phyloP scores from a whole-genome alignment of 2,797 vertebrate species.

The Amphiprion clarkii region DNA sequence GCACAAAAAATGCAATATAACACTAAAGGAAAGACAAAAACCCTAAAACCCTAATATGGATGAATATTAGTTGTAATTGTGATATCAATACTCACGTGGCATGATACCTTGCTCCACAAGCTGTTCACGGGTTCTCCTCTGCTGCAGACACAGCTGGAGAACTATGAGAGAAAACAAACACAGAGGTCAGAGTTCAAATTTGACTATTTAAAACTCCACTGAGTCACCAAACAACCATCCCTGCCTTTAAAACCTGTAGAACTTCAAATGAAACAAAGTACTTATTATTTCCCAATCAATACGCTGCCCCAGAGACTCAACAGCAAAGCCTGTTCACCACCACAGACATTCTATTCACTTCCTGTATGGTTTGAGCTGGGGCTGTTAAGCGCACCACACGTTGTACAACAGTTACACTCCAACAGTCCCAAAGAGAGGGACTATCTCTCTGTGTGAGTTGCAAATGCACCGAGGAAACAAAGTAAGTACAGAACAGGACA shows the following conservation, averaged over 20 bases:
- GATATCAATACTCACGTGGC: constrained; percentile 90
- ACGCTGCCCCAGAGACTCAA: constrained; percentile 19
- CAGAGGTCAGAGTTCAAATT: constrained; percentile 57
- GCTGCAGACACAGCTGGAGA: constrained; percentile 95
- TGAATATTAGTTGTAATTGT: background rate
- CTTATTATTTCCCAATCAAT: constrained; percentile 61
- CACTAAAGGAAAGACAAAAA: too few relatives aligned
- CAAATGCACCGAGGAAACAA: constrained; percentile 54
- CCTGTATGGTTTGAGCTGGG: constrained; percentile 60
- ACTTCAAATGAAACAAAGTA: constrained; percentile 56
- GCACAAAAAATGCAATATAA: too few relatives aligned
- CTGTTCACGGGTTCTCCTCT: constrained; percentile 95
- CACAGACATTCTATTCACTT: constrained; percentile 73
- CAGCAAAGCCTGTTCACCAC: constrained; percentile 49
- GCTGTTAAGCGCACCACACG: constrained; percentile 42
- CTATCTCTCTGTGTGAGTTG: constrained; percentile 48
- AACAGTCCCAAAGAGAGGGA: constrained; percentile 34
- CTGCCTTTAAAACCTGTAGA: constrained; percentile 48
- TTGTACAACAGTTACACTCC: constrained; percentile 40
- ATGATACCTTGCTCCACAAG: constrained; percentile 99
- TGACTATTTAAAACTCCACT: constrained; percentile 24
- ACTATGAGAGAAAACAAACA: constrained; percentile 85
- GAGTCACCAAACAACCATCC: constrained; percentile 54
- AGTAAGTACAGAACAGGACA: constrained; percentile 30
- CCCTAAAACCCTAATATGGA: too few relatives aligned